Base-by-base conservation (phyloP, 2,888 invertebrate genomes). In the Pandemis heparana region DNA sequence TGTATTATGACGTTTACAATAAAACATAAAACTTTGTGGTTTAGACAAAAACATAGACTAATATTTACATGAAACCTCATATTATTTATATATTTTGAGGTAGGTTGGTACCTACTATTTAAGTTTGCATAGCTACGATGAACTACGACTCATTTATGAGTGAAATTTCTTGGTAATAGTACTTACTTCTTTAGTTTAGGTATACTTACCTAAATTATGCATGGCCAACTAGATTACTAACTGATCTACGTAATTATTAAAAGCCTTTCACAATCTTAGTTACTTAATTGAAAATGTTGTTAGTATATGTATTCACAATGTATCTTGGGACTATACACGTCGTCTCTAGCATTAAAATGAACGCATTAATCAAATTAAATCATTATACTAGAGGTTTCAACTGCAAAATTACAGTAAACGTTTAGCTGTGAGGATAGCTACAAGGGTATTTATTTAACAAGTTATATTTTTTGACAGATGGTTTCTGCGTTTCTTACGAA, bases 241-340 rank as follows among this genome's bases (percentile, higher is more conserved):
- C 53, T 2, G 53, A 53, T 18, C 16, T 51, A 51, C 8, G 41
- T 41, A 41, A 9, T 12, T 12, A 12, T 12, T 39, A 9, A 16
- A 16, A 39, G 5, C 9, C 10, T 61, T 41, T 43, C 7, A 18
- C 7, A 12, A 23, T 43, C 12, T 23, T 1, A 8, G 16, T 8
- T 51, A 10, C 43, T 16, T 16, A n/a, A 60, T 7, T 16, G 9
- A 72, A 18, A 39, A 72, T 72, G 72, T 38, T 62, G 18, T 51
- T 62, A n/a, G 7, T 23, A n/a, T 63, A 56, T 46, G n/a, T 38
- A 18, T 10, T 68, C 38, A 18, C 16, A n/a, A 39, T 46, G 46
- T 72, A 46, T 16, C 23, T 72, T 23, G 46, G 16, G 5, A 43
- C 39, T 10, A 23, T 67, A 43, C 23, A 53, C 4, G 12, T 46